Evolutionary conservation across 2,797 vertebrate genomes (phyloP), one percentile per base, ranked within the genome.

Genomic region (Graptemys geographica): DNA sequence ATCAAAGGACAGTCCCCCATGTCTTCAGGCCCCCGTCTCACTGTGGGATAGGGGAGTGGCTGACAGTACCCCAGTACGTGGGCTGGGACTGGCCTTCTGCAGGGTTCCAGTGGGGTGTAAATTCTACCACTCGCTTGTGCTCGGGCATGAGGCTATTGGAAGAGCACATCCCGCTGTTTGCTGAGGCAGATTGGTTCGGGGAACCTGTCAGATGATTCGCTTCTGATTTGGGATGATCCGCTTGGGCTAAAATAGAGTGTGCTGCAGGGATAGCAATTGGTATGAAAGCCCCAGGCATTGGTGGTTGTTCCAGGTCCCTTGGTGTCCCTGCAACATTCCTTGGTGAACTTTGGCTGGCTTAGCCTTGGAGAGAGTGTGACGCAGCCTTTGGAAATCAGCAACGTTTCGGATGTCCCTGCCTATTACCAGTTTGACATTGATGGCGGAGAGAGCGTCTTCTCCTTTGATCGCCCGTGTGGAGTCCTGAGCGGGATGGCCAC

Each of bases 401-500:
- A 99, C 96, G 91, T 56, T 3, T 99, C 99, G 0, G 93, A 98
- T 49, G 98, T 98, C 27, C 96, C 97, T 0, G 99, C 98, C 12
- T 69, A 98, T 94, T 99, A 99, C 96, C 99, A 99, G 82, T 99
- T 99, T 96, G 98, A 99, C 94, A 98, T 99, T 5, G 99, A 99
- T 96, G 89, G 94, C 95, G 98, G 97, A 44, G 98, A 99, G 96
- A 99, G 99, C 0, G 98, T 99, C 76, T 99, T 99, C 95, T 98
- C 95, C 79, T 96, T 99, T 93, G 98, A 98, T 53, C 98, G 78
- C 12, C 96, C 98, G 44, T 96, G 96, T 3, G 99, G 99, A 84
- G 97, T 97, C 33, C 88, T 99, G 90, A 89, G 69, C 49, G 98
- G 99, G 91, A 95, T 96, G 84, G 94, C 98, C 91, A 96, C 96